These are phyloP conservation scores for Melieria omissa DNA, from an alignment of 2,888 invertebrate genomes.

Conservation along the genomic window DNA sequence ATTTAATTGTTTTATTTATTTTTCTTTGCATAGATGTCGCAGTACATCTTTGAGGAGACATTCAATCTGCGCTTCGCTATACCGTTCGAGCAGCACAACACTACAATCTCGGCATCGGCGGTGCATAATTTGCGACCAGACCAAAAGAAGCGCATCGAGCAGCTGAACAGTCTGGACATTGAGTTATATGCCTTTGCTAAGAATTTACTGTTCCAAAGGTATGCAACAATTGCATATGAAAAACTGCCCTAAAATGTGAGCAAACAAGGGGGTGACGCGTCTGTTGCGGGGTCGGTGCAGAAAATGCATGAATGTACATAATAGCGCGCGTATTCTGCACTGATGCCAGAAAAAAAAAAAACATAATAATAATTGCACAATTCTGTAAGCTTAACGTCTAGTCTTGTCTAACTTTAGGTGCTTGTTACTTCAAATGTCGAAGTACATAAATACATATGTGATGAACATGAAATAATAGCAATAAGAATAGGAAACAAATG, in stretches of 20 bases:
- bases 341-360: no score
- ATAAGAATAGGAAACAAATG: no score
- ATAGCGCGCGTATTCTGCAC: no score
- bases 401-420: no score
- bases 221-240: slow-evolving; percentile 40
- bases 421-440: no score
- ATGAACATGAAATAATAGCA: no score
- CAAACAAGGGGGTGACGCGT: no score
- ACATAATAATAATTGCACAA: no score
- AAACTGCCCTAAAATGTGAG: background rate
- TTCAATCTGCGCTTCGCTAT: slow-evolving; percentile 91
- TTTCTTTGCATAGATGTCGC: slow-evolving; percentile 74
- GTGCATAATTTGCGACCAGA: slow-evolving; percentile 79
- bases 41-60: slow-evolving; percentile 94
- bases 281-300: no score
- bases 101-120: slow-evolving; percentile 86
- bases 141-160: slow-evolving; percentile 80
- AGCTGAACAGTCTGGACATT: slow-evolving; percentile 88
- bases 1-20: slow-evolving; percentile 6
- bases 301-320: no score
- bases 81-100: slow-evolving; percentile 92
- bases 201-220: slow-evolving; percentile 84
- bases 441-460: no score
- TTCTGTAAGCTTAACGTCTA: no score
- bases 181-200: slow-evolving; percentile 95